Conservation (phyloP, 2,888 invertebrate genomes). For the Busseola fusca region DNA sequence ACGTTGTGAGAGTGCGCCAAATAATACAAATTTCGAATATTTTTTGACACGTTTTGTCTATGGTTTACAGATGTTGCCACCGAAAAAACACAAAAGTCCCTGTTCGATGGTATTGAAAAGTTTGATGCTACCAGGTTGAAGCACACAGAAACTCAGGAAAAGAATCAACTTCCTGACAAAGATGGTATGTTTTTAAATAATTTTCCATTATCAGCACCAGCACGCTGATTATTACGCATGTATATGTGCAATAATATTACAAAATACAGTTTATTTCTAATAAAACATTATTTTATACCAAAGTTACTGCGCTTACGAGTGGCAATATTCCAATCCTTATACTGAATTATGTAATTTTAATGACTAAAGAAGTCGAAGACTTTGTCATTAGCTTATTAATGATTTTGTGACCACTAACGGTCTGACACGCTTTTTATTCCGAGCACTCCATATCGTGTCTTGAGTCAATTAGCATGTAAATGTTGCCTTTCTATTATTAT, state of each 20-base stretch:
- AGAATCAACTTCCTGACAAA: slow-evolving; percentile 97
- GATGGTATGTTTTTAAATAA: slow-evolving; percentile 90
- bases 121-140: slow-evolving; percentile 95
- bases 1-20: slow-evolving; percentile 61
- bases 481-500: slow-evolving; percentile 52
- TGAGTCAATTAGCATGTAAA: slow-evolving; percentile 59
- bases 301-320: slow-evolving; percentile 36
- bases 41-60: slow-evolving; percentile 56
- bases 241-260: slow-evolving; percentile 35
- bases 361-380: slow-evolving; percentile 41
- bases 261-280: slow-evolving; percentile 16
- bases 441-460: slow-evolving; percentile 42
- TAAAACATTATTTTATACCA: slow-evolving; percentile 10
- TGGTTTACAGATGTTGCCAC: slow-evolving; percentile 93
- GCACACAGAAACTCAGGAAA: slow-evolving; percentile 97
- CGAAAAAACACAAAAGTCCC: slow-evolving; percentile 95
- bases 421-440: slow-evolving; percentile 64
- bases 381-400: slow-evolving; percentile 61
- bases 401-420: slow-evolving; percentile 51
- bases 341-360: slow-evolving; percentile 57
- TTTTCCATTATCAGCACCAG: slow-evolving; percentile 30
- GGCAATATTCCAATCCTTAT: slow-evolving; percentile 27
- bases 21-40: slow-evolving; percentile 33
- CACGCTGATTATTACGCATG: slow-evolving; percentile 49
- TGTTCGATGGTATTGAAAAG: slow-evolving; percentile 95